A percentile compares a stretch with the other conserved stretches of the same genome.
phyloP scores from a whole-genome alignment of 2,888 invertebrate genomes.

The Gari tellinella region DNA sequence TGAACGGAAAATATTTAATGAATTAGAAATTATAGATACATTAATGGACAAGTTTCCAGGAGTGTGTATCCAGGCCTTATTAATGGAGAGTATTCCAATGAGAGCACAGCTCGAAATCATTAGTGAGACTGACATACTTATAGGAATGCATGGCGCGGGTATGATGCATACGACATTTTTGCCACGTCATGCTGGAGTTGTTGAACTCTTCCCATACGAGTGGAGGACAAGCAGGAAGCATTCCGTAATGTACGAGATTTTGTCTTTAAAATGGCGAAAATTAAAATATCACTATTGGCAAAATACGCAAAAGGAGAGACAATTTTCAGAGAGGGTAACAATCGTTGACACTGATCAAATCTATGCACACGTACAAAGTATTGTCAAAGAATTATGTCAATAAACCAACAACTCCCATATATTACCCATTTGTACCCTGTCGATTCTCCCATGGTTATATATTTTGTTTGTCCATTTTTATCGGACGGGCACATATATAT shows the following conservation, averaged over 20 bases:
- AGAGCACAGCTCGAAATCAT: constrained; percentile 69
- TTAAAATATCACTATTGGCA: constrained; percentile 71
- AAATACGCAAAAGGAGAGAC: constrained; percentile 53
- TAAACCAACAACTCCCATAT: too few relatives aligned
- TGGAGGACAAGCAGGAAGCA: constrained; percentile 54
- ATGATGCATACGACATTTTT: constrained; percentile 76
- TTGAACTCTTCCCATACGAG: constrained; percentile 70
- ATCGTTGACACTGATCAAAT: background rate
- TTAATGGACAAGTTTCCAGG: constrained; percentile 21
- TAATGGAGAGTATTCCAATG: constrained; percentile 74
- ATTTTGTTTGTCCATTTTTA: too few relatives aligned
- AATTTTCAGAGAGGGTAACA: background rate
- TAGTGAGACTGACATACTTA: constrained; percentile 70
- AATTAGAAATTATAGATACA: constrained; percentile 65
- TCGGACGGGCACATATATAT: too few relatives aligned
- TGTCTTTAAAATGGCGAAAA: constrained; percentile 63
- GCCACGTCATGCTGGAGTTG: constrained; percentile 66
- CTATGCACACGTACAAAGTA: background rate
- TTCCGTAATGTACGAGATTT: constrained; percentile 55
- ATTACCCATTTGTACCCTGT: too few relatives aligned
- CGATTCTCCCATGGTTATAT: too few relatives aligned
- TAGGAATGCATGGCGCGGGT: constrained; percentile 81
- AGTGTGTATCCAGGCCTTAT: constrained; percentile 62
- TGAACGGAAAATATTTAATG: constrained; percentile 75
- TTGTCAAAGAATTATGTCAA: background rate